phyloP scores from a whole-genome alignment of 2,113 vertebrate genomes.

The Tautogolabrus adspersus region DNA sequence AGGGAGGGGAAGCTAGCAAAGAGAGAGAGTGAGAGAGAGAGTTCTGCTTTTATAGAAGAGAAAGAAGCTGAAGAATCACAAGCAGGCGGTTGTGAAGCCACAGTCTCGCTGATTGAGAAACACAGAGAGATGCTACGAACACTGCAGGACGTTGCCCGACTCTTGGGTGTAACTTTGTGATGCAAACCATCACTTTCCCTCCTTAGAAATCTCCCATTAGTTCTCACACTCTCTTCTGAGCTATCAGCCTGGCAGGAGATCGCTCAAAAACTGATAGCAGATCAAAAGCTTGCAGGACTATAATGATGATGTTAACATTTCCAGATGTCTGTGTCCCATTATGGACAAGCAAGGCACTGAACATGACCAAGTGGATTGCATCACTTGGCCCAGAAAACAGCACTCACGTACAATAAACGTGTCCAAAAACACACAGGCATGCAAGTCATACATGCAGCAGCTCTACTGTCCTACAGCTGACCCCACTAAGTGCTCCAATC shows the following conservation, averaged over 20 bases:
- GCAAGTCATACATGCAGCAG: slow-evolving; percentile 10
- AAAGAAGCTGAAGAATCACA: slow-evolving; percentile 14
- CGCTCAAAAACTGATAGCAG: not conserved
- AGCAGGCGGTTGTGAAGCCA: slow-evolving; percentile 4
- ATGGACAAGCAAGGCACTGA: slow-evolving; percentile 14
- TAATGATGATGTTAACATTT: slow-evolving; percentile 26
- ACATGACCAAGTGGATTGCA: slow-evolving; percentile 28
- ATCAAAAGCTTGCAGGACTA: not conserved
- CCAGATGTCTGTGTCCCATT: slow-evolving; percentile 60
- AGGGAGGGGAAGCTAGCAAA: not conserved
- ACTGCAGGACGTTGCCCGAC: slow-evolving; percentile 7
- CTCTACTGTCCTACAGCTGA: slow-evolving; percentile 49
- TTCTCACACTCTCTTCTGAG: slow-evolving; percentile 3
- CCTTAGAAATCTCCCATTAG: not conserved
- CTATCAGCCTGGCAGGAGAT: slow-evolving; percentile 8
- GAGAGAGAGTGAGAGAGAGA: slow-evolving; percentile 25
- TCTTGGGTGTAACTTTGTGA: slow-evolving; percentile 13
- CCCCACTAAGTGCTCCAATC: slow-evolving; percentile 36
- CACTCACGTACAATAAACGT: not conserved
- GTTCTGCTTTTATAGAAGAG: slow-evolving; percentile 61
- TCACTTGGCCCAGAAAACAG: slow-evolving; percentile 11
- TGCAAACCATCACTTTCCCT: slow-evolving; percentile 4
- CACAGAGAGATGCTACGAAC: slow-evolving; percentile 1
- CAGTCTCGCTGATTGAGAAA: slow-evolving; percentile 26
- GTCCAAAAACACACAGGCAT: not conserved